Base-by-base conservation (phyloP, 2,113 vertebrate genomes). In the Melanocharis versteri region DNA sequence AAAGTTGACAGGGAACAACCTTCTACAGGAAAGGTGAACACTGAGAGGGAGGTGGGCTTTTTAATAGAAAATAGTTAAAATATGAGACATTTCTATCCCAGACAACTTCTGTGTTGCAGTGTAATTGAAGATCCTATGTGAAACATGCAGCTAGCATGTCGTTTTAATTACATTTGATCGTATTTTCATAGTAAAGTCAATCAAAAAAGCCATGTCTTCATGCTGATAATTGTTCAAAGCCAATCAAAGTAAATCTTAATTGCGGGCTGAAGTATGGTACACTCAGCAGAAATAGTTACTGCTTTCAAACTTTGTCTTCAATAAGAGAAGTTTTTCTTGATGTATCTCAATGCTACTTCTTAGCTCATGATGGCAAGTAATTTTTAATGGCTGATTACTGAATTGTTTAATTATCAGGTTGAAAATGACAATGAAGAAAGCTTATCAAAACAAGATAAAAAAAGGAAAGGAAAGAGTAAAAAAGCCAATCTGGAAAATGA, bases 381-480 rank as follows among this genome's bases (percentile, higher is more conserved):
- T 90, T 87, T 93, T 86, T 85, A 20, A 39, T 73, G 60, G 14
- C 69, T 95, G 54, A 93, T 94, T 64, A 65, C 44, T 65, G 24
- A 76, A 57, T 87, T 90, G 27, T 60, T 89, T 94, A 66, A 89
- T 96, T 97, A 91, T 87, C 97, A 99, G 99, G 83, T 96, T 65
- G 99, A 99, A 92, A 95, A 98, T 87, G 95, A 98, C 76, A 98
- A 98, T 28, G 98, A 98, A 62, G 98, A 98, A 89, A 96, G 90
- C 79, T 86, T 88, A 42, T 98, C 98, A 60, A 99, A 98, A 97
- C 98, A 98, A 80, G 99, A 99, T 92, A 99, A 99, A 97, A 99
- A 99, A 97, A 99, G 98, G 89, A 99, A 99, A 97, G 97, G 96
- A 65, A 99, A 99, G 90, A 98, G 79, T 71, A 99, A 98, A 98